Evolutionary conservation across 2,797 vertebrate species (phyloP).

Genomic region (Acanthurus tractus): DNA sequence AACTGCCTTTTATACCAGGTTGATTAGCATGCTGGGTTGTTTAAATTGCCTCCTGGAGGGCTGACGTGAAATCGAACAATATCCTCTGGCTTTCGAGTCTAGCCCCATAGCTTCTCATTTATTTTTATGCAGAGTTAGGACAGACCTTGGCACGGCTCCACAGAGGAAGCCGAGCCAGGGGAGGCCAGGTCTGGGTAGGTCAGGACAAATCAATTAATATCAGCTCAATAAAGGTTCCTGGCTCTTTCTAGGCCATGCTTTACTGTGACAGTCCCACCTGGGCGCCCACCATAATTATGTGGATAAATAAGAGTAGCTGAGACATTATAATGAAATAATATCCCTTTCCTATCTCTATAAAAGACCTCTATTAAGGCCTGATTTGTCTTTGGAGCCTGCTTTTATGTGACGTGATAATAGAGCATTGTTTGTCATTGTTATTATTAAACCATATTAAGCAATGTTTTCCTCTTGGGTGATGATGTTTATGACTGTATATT

Average conservation of each 20-base stretch:
- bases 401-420: conserved; percentile 60
- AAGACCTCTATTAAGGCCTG: conserved; percentile 61
- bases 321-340: conserved; percentile 74
- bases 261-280: conserved; percentile 65
- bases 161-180: conserved; percentile 71
- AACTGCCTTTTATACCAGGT: conserved; percentile 75
- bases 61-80: conserved; percentile 85
- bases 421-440: conserved; percentile 69
- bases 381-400: conserved; percentile 70
- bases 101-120: conserved; percentile 85
- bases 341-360: conserved; percentile 71
- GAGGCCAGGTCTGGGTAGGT: conserved; percentile 72
- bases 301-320: conserved; percentile 66
- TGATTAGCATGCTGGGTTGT: conserved; percentile 85
- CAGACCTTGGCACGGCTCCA: conserved; percentile 72
- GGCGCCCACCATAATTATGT: conserved; percentile 65
- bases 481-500: conserved; percentile 69
- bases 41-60: conserved; percentile 85
- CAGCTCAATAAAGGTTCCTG: conserved; percentile 78
- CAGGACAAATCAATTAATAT: conserved; percentile 85
- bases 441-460: conserved; percentile 63
- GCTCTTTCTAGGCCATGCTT: conserved; percentile 65
- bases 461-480: conserved; percentile 58
- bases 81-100: conserved; percentile 80
- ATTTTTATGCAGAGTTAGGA: conserved; percentile 83